phyloP scores from a whole-genome alignment of 2,888 invertebrate species.

The Atrina japonica region DNA sequence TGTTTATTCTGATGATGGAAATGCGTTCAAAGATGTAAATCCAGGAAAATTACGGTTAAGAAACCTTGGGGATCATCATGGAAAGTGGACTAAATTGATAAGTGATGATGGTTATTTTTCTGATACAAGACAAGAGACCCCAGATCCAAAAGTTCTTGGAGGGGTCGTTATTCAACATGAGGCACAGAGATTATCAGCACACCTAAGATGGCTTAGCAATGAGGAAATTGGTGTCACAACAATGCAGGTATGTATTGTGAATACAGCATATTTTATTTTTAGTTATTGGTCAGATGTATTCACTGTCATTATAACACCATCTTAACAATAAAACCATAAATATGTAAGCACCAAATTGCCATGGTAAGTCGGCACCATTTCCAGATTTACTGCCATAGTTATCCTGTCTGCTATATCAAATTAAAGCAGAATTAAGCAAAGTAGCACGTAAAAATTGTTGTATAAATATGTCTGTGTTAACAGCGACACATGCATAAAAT shows the following conservation, averaged over 20 bases:
- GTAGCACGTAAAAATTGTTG: too few relatives aligned
- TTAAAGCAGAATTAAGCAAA: too few relatives aligned
- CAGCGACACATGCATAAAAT: too few relatives aligned
- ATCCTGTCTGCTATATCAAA: too few relatives aligned
- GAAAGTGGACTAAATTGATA: slow-evolving; percentile 47
- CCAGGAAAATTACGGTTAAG: slow-evolving; percentile 41
- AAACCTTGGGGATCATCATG: slow-evolving; percentile 35
- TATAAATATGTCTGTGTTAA: too few relatives aligned
- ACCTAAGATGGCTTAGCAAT: slow-evolving; percentile 78
- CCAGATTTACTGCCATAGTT: too few relatives aligned
- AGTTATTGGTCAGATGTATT: too few relatives aligned
- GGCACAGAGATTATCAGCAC: slow-evolving; percentile 74
- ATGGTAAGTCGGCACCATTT: too few relatives aligned
- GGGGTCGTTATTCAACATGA: slow-evolving; percentile 75
- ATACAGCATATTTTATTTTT: not conserved
- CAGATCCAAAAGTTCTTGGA: slow-evolving; percentile 72
- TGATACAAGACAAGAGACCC: slow-evolving; percentile 68
- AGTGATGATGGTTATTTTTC: slow-evolving; percentile 69
- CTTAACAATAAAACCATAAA: too few relatives aligned
- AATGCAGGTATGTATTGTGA: slow-evolving; percentile 78
- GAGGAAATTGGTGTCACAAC: slow-evolving; percentile 80
- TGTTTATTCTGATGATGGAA: slow-evolving; percentile 7
- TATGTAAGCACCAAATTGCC: too few relatives aligned
- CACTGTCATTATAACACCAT: too few relatives aligned
- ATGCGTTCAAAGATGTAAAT: slow-evolving; percentile 19